Evolutionary conservation across 1,140 invertebrate genomes (phyloP).

Genomic region (Cherax destructor): DNA sequence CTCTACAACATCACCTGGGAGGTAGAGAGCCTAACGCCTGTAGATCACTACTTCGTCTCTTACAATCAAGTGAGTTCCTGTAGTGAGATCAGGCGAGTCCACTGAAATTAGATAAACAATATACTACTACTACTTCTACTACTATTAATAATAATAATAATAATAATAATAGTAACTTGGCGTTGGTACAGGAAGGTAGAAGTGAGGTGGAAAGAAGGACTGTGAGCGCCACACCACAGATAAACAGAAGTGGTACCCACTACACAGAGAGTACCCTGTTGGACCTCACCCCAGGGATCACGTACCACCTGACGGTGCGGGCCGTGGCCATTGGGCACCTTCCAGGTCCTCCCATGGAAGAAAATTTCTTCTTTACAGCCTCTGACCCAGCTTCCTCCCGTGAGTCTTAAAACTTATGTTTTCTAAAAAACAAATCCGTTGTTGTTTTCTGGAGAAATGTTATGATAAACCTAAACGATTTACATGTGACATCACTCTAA

Average conservation of each 20-base stretch:
- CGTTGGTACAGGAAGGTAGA: not conserved
- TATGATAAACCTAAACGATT: too few species aligned
- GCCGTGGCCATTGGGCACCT: constrained; percentile 15
- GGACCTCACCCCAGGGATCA: constrained; percentile 11
- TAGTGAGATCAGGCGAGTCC: too few species aligned
- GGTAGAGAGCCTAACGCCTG: constrained; percentile 27
- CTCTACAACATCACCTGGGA: constrained; percentile 38
- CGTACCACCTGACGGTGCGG: constrained; percentile 19
- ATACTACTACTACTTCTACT: too few species aligned
- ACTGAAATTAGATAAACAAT: too few species aligned
- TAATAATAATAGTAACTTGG: too few species aligned
- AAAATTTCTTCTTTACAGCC: not conserved
- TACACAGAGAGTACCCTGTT: constrained; percentile 17
- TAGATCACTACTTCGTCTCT: constrained; percentile 8
- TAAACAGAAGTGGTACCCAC: not conserved
- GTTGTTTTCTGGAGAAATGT: too few species aligned
- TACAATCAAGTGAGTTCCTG: constrained; percentile 7
- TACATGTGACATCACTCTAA: too few species aligned
- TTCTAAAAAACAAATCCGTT: too few species aligned
- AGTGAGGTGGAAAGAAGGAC: not conserved
- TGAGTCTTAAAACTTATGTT: not conserved
- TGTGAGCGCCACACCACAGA: not conserved
- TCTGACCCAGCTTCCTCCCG: not conserved
- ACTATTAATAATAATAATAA: too few species aligned
- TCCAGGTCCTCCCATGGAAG: constrained; percentile 13